phyloP scores from a whole-genome alignment of 2,797 vertebrate genomes.

The Saxicola maurus region DNA sequence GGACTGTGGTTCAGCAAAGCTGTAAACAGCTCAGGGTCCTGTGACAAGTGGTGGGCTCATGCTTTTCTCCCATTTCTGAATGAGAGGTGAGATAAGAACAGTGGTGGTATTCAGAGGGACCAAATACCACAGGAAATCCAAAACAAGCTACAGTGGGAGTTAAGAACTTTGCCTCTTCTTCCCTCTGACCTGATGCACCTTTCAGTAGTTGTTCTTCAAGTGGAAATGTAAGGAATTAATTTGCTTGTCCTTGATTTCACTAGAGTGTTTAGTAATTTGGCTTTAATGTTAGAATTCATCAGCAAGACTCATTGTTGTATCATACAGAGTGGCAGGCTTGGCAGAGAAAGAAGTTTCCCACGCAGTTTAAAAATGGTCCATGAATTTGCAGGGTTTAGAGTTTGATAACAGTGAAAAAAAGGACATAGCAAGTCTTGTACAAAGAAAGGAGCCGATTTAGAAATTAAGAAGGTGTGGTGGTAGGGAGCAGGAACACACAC shows the following conservation, averaged over 20 bases:
- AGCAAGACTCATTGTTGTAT: slow-evolving; percentile 27
- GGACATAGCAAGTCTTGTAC: not conserved
- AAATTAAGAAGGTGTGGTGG: not conserved
- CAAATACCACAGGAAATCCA: not conserved
- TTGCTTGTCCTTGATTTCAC: not conserved
- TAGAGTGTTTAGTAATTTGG: slow-evolving; percentile 15
- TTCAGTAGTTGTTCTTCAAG: not conserved
- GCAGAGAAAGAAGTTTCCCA: slow-evolving; percentile 35
- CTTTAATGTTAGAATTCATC: slow-evolving; percentile 47
- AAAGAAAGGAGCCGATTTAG: not conserved
- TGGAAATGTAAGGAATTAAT: not conserved
- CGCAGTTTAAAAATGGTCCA: not conserved
- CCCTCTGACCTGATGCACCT: not conserved
- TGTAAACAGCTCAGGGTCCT: not conserved
- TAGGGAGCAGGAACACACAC: not conserved
- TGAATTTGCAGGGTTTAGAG: not conserved
- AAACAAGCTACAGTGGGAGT: not conserved
- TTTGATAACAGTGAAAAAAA: slow-evolving; percentile 20
- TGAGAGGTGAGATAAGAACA: not conserved
- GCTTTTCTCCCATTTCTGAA: not conserved
- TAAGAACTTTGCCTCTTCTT: not conserved
- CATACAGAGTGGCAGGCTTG: slow-evolving; percentile 7
- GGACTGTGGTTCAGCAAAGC: not conserved
- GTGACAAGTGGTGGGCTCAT: not conserved
- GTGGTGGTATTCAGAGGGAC: not conserved